These are phyloP conservation scores for Antedon mediterranea DNA, from an alignment of 53 echinoderm and acorn worm genomes.

Conservation along the genomic window DNA sequence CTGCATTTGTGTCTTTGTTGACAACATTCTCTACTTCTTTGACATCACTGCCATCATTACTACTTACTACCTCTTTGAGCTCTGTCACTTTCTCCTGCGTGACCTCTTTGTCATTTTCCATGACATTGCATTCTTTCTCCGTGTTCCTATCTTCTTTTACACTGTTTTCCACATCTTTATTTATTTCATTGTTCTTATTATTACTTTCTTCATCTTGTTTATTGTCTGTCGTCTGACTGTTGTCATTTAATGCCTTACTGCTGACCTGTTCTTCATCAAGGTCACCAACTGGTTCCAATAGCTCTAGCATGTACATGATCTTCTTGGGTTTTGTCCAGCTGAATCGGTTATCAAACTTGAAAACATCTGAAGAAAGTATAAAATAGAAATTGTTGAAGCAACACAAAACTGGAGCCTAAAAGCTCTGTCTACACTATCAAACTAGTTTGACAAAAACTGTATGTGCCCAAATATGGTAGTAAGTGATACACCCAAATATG, in stretches of 20 bases:
- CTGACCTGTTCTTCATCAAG: constrained; percentile 8
- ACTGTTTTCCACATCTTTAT: neutral
- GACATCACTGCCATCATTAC: too few species aligned
- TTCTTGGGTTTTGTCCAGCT: constrained; percentile 60
- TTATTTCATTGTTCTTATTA: neutral
- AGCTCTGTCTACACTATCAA: too few species aligned
- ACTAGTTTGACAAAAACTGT: too few species aligned
- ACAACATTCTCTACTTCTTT: too few species aligned
- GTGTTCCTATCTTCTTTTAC: neutral
- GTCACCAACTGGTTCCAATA: constrained; percentile 52
- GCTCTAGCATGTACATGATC: constrained; percentile 64
- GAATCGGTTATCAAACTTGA: constrained; percentile 80
- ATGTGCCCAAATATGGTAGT: too few species aligned
- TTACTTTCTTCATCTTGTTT: neutral
- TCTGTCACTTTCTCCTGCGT: too few species aligned
- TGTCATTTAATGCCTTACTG: neutral
- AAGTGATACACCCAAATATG: too few species aligned
- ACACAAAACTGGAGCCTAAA: too few species aligned
- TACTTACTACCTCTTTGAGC: too few species aligned
- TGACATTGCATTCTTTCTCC: neutral
- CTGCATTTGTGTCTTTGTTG: too few species aligned
- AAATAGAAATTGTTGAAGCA: too few species aligned
- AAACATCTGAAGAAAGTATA: constrained; percentile 51
- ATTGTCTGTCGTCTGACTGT: neutral
- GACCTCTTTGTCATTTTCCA: too few species aligned